Conservation (phyloP, 1,140 invertebrate species). For the Mya arenaria region DNA sequence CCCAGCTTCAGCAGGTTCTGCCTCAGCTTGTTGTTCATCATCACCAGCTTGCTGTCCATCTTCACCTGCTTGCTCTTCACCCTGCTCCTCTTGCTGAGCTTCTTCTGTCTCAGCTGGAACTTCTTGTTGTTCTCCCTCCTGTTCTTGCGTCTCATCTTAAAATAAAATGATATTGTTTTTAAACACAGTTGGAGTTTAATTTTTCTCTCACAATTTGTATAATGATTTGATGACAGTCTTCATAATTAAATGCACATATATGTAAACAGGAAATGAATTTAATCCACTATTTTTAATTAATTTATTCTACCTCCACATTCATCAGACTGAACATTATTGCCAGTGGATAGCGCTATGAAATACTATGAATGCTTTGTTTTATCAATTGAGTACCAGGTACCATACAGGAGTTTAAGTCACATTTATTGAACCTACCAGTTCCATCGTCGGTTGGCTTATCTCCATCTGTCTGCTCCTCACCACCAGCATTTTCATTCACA, state of each 20-base stretch:
- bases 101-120: neutral
- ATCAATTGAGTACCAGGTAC: too few relatives aligned
- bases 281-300: neutral
- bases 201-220: neutral
- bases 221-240: neutral
- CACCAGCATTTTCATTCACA: neutral
- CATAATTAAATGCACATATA: neutral
- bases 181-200: neutral
- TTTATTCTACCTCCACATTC: neutral
- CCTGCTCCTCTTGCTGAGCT: neutral
- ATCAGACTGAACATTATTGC: neutral
- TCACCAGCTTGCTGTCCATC: conserved; percentile 7
- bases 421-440: neutral
- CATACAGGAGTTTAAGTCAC: neutral
- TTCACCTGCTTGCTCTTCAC: conserved; percentile 12
- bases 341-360: too few relatives aligned
- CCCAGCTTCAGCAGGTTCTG: conserved; percentile 12
- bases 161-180: neutral
- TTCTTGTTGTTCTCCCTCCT: neutral
- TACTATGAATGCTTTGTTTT: too few relatives aligned
- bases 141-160: neutral
- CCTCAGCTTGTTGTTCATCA: conserved; percentile 32
- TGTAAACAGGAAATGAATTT: neutral
- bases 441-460: neutral
- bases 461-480: neutral